Evolutionary conservation across 2,888 invertebrate species (phyloP).

Genomic region (Mongoloraphidia duomilia): DNA sequence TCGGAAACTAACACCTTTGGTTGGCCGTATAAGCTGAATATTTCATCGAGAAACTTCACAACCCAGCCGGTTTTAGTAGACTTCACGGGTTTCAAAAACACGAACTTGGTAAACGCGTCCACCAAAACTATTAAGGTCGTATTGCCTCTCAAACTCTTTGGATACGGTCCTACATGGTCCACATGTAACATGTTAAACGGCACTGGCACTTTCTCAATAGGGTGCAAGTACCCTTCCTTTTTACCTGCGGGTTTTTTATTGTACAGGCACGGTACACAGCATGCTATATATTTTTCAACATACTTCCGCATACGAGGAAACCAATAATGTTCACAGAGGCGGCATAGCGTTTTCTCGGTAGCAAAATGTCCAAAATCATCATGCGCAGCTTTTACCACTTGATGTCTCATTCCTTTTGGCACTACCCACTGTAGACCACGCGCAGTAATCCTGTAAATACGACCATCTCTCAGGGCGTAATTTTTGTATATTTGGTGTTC

Average conservation of each 20-base stretch:
- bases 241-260: conserved; percentile 19
- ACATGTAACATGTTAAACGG: conserved; percentile 28
- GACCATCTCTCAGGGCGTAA: conserved; percentile 9
- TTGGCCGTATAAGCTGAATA: neutral
- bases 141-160: conserved; percentile 20
- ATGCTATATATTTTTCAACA: conserved; percentile 24
- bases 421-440: conserved; percentile 12
- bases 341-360: conserved; percentile 16
- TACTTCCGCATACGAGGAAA: conserved; percentile 25
- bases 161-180: conserved; percentile 28
- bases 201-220: too few relatives aligned
- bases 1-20: neutral
- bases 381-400: conserved; percentile 12
- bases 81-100: too few relatives aligned
- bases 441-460: conserved; percentile 12
- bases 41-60: too few relatives aligned
- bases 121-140: conserved; percentile 22
- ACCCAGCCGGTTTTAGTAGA: too few relatives aligned
- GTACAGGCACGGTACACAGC: conserved; percentile 26
- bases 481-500: conserved; percentile 8
- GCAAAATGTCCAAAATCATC: conserved; percentile 14
- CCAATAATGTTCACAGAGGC: conserved; percentile 24
- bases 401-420: conserved; percentile 10
- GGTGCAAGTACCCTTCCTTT: conserved; percentile 23
- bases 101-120: conserved; percentile 26